A percentile compares a stretch with the other conserved stretches of the same genome.
phyloP scores from a whole-genome alignment of 2,797 vertebrate species.

The Phataginus tetradactyla region DNA sequence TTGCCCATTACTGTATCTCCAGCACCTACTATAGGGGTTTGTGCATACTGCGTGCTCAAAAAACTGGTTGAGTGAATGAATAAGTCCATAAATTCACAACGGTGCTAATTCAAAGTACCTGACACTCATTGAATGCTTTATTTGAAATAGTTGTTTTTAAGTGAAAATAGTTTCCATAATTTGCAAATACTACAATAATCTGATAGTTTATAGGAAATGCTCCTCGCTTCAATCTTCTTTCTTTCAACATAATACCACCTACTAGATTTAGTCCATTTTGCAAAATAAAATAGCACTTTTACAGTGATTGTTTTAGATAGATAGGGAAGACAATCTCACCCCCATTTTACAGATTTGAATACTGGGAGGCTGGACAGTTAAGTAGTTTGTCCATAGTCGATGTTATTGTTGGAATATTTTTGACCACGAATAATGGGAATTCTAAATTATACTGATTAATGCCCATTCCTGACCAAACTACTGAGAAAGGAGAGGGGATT shows the following conservation, averaged over 20 bases:
- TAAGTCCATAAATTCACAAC: background rate
- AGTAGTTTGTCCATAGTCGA: background rate
- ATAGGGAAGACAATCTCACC: background rate
- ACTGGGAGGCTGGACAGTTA: background rate
- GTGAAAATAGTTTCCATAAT: background rate
- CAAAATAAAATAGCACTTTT: slow-evolving; percentile 20
- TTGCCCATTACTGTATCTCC: background rate
- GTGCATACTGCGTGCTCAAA: background rate
- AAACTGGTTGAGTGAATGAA: background rate
- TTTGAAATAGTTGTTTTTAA: slow-evolving; percentile 11
- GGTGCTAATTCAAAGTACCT: background rate
- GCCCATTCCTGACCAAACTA: background rate
- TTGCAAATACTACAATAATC: background rate
- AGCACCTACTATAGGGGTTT: background rate
- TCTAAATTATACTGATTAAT: background rate
- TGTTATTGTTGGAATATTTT: background rate
- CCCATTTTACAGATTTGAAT: background rate
- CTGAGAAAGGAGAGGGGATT: background rate
- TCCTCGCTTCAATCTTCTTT: background rate
- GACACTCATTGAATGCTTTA: background rate
- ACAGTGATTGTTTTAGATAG: background rate
- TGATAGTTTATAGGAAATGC: background rate
- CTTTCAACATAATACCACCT: slow-evolving; percentile 8
- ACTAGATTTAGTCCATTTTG: background rate
- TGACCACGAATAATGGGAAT: background rate